Conservation (phyloP, 2,797 vertebrate species). For the Liparis tanakae region DNA sequence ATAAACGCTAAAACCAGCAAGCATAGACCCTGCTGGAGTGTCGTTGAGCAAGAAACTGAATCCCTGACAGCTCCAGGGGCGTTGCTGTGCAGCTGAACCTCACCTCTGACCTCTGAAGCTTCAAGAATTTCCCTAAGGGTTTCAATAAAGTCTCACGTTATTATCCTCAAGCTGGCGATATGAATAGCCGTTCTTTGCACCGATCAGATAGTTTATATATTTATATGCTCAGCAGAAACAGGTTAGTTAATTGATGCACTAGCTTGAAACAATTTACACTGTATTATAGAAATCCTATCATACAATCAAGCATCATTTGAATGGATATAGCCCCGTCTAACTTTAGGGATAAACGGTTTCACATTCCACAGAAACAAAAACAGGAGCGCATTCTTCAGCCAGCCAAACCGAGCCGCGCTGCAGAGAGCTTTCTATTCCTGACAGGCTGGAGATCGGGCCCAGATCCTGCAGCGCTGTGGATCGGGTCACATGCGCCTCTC, state of each 20-base stretch:
- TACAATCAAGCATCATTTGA: slow-evolving; percentile 39
- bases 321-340: slow-evolving; percentile 47
- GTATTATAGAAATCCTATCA: slow-evolving; percentile 37
- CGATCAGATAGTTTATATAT: not conserved
- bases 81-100: slow-evolving; percentile 33
- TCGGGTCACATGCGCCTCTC: slow-evolving; percentile 37
- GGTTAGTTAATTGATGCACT: not conserved
- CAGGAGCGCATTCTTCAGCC: slow-evolving; percentile 63
- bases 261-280: not conserved
- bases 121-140: slow-evolving; percentile 62
- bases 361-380: slow-evolving; percentile 69
- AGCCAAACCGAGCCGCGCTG: slow-evolving; percentile 61
- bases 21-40: slow-evolving; percentile 18
- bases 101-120: slow-evolving; percentile 41
- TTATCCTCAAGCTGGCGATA: slow-evolving; percentile 13
- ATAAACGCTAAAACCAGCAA: slow-evolving; percentile 42
- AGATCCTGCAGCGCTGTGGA: slow-evolving; percentile 46
- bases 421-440: slow-evolving; percentile 60
- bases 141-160: slow-evolving; percentile 48
- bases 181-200: slow-evolving; percentile 17
- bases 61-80: slow-evolving; percentile 30
- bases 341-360: slow-evolving; percentile 61
- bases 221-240: not conserved
- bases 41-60: slow-evolving; percentile 39
- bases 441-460: slow-evolving; percentile 49